Evolutionary conservation across 2,888 invertebrate genomes (phyloP).

Genomic region (Theodoxus fluviatilis): DNA sequence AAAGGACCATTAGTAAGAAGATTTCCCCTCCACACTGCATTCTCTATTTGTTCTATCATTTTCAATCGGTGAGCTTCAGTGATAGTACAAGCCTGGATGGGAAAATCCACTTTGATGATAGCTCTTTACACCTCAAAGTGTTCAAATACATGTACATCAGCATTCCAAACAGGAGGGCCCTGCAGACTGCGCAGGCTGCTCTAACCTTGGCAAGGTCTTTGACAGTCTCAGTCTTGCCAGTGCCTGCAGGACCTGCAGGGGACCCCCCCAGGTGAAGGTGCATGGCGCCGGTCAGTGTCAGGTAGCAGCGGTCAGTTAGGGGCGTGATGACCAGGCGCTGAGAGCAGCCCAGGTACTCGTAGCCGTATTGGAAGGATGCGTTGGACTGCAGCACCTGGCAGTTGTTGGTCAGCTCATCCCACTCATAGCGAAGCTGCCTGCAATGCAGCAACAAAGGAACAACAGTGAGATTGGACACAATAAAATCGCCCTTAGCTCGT

Average conservation of each 20-base stretch:
- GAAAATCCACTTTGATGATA: too few species aligned
- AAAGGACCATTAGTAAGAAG: too few species aligned
- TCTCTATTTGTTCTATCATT: too few species aligned
- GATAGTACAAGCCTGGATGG: too few species aligned
- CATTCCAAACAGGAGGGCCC: too few species aligned
- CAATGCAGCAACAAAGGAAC: conserved; percentile 19
- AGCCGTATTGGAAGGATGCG: conserved; percentile 63
- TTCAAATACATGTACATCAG: neutral
- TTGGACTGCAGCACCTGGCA: conserved; percentile 64
- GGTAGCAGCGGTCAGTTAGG: conserved; percentile 63
- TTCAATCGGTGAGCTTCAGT: too few species aligned
- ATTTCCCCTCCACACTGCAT: too few species aligned
- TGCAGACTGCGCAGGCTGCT: neutral
- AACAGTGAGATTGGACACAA: neutral
- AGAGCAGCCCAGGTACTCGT: conserved; percentile 66
- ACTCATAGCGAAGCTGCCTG: conserved; percentile 65
- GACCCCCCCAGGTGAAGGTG: conserved; percentile 64
- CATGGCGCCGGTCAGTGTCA: conserved; percentile 63
- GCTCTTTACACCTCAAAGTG: too few species aligned
- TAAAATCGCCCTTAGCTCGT: too few species aligned
- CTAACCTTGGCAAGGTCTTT: conserved; percentile 65
- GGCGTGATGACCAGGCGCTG: conserved; percentile 64
- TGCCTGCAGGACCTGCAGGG: conserved; percentile 65
- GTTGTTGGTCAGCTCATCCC: conserved; percentile 64
- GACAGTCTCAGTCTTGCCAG: conserved; percentile 66